These are phyloP conservation scores for Pimephales promelas DNA, from an alignment of 2,113 vertebrate genomes.

Conservation along the genomic window DNA sequence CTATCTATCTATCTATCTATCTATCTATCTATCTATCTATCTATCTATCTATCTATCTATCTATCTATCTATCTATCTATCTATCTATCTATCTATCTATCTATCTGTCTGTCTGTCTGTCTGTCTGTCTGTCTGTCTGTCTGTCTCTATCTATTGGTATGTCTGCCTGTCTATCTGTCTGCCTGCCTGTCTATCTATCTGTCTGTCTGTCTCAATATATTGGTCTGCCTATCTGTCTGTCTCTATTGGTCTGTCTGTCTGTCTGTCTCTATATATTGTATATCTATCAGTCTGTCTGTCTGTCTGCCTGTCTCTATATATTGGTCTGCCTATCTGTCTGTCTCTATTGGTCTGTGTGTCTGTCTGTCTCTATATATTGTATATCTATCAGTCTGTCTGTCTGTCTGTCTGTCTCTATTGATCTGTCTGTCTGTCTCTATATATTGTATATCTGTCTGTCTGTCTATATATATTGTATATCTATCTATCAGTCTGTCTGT, in stretches of 20 bases:
- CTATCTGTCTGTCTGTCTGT: not conserved
- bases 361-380: too few species aligned
- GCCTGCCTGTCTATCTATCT: not conserved
- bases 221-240: not conserved
- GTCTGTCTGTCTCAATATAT: not conserved
- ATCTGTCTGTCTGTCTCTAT: not conserved
- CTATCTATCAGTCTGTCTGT: not conserved
- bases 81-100: not conserved
- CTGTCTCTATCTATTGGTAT: not conserved
- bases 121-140: not conserved
- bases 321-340: not conserved
- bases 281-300: too few species aligned
- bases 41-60: accelerated
- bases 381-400: too few species aligned
- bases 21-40: not conserved
- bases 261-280: not conserved
- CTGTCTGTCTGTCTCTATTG: not conserved
- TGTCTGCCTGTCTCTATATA: too few species aligned
- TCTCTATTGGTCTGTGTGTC: too few species aligned
- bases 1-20: not conserved
- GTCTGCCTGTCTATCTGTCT: not conserved
- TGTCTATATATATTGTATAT: not conserved
- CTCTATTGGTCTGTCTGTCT: not conserved
- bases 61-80: not conserved
- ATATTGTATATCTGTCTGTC: accelerated